A percentile compares a stretch with the other conserved stretches of the same genome.
These are phyloP conservation scores for Spodoptera picta DNA, from an alignment of 2,888 invertebrate species.

Conservation along the genomic window DNA sequence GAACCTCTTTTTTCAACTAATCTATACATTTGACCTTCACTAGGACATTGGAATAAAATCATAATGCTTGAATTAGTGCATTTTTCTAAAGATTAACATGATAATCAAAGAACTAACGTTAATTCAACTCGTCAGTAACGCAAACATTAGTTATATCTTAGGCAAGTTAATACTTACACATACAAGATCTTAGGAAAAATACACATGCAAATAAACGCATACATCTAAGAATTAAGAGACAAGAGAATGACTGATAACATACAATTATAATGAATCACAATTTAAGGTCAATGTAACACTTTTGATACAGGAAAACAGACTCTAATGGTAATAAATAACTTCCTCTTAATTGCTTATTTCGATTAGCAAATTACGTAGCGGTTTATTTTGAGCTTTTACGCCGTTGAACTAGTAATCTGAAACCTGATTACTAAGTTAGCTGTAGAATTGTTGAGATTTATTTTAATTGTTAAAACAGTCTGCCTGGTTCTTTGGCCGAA, in stretches of 20 bases:
- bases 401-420: too few species aligned
- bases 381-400: too few species aligned
- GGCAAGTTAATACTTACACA: constrained; percentile 1
- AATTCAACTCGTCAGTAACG: constrained; percentile 2
- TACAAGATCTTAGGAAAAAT: neutral
- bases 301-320: constrained; percentile 18
- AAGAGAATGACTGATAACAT: constrained; percentile 33
- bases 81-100: neutral
- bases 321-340: constrained; percentile 31
- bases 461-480: too few species aligned
- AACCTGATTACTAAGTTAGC: too few species aligned
- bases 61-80: too few species aligned
- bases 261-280: constrained; percentile 38
- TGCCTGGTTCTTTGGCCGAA: too few species aligned
- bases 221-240: constrained; percentile 25
- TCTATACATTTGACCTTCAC: too few species aligned
- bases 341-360: too few species aligned
- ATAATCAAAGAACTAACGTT: neutral
- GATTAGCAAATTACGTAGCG: too few species aligned
- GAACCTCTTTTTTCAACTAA: too few species aligned
- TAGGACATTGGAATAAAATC: too few species aligned
- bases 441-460: too few species aligned
- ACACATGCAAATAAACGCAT: constrained; percentile 18
- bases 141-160: neutral
- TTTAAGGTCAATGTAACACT: constrained; percentile 34